Conservation (phyloP, 1,140 invertebrate species). For the Globodera rostochiensis region DNA sequence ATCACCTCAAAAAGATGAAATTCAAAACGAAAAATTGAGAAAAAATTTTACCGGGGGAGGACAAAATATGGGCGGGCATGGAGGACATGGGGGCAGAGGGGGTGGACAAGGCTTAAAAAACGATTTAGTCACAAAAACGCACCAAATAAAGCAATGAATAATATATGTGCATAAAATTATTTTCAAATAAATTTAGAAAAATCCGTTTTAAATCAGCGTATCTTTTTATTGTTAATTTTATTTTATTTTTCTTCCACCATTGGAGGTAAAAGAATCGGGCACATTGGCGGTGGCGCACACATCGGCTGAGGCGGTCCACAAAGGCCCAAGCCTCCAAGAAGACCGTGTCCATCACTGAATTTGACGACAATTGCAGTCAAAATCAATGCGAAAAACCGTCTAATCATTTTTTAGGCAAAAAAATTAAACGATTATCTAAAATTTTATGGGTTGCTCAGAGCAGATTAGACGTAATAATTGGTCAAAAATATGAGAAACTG, state of each 20-base stretch:
- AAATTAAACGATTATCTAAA: too few relatives aligned
- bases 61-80: slow-evolving; percentile 39
- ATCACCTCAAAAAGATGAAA: slow-evolving; percentile 3
- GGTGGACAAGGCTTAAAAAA: slow-evolving; percentile 33
- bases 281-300: slow-evolving; percentile 18
- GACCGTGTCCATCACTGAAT: neutral
- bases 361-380: neutral
- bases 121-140: neutral
- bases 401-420: too few relatives aligned
- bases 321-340: slow-evolving; percentile 21
- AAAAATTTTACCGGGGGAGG: slow-evolving; percentile 28
- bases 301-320: slow-evolving; percentile 7
- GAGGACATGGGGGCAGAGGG: slow-evolving; percentile 32
- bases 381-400: neutral
- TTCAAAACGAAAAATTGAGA: neutral
- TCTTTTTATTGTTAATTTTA: neutral
- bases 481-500: too few relatives aligned
- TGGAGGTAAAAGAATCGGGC: neutral
- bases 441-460: too few relatives aligned
- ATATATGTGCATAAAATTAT: too few relatives aligned
- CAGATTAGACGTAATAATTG: too few relatives aligned
- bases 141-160: too few relatives aligned
- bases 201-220: neutral
- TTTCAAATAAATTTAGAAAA: neutral
- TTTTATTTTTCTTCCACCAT: neutral